Base-by-base conservation (phyloP, 2,797 vertebrate genomes). In the Okamejei kenojei region DNA sequence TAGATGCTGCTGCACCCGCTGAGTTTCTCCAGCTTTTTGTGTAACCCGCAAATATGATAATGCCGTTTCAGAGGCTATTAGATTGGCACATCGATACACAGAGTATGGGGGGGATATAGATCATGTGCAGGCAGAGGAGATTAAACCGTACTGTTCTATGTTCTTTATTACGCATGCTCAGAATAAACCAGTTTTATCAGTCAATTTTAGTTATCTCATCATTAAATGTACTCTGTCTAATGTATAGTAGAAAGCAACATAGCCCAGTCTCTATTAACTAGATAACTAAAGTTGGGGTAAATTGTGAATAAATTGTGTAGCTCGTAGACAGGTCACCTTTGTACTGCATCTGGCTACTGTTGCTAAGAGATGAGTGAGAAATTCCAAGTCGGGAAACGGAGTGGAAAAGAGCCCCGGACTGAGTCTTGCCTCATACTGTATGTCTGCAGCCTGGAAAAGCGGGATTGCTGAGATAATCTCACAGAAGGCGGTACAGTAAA, bases 301-400 rank as follows among this genome's bases (percentile, higher is more conserved):
- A 68, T 32, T 68, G 82, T 32, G 80, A 82, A 7, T 32, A 86
- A 86, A n/a, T 65, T 63, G 84, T 88, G 17, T 32, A 88, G n/a
- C 21, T n/a, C 61, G 7, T 68, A 32, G 61, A 65, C 61, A 88
- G n/a, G 32, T 17, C 32, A 88, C 63, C 63, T 32, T 68, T 35
- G 17, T 68, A 17, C 17, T 35, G 84, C n/a, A 88, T 35, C 63
- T n/a, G 68, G 45, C 1, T 88, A 35, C n/a, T 35, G 84, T 88
- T 88, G 84, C 63, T 88, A 68, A 88, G 84, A 88, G 65, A 88
- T 32, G 8, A 88, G 63, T 29, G 54, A 88, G 21, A 68, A 35
- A 68, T 88, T 88, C n/a, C 19, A 88, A 88, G 61, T 68, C 63
- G 9, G 15, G 58, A 65, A 61, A 11, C 10, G 3, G 21, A 29